Percentiles rank a stretch among this genome's conserved stretches.
Conservation (phyloP, 2,113 vertebrate species). For the Phalacrocorax aristotelis region DNA sequence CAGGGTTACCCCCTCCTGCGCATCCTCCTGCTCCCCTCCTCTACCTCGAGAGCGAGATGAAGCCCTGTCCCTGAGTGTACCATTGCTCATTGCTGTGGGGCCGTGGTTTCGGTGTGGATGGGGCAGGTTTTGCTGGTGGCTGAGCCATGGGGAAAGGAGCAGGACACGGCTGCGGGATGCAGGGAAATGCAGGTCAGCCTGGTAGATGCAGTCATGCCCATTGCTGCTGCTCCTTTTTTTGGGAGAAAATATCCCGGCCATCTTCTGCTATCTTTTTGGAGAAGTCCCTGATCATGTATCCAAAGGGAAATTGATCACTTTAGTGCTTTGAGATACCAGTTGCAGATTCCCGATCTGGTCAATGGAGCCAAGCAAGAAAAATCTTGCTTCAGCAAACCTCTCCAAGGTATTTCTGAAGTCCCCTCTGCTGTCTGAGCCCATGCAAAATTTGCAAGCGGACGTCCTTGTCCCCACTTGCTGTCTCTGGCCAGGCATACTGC, state of each 20-base stretch:
- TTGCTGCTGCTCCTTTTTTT: neutral
- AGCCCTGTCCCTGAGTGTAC: neutral
- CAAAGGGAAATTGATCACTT: neutral
- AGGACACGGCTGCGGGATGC: neutral
- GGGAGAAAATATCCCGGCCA: neutral
- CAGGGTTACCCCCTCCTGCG: conserved; percentile 7
- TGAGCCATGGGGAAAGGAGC: neutral
- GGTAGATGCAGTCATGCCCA: too few relatives aligned
- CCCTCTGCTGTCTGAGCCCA: neutral
- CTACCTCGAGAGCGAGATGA: neutral
- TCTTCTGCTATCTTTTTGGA: neutral
- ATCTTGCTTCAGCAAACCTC: neutral
- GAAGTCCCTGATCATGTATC: neutral
- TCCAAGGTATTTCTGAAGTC: accelerated
- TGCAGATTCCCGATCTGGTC: neutral
- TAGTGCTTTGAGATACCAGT: neutral
- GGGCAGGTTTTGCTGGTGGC: neutral
- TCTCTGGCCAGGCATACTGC: neutral
- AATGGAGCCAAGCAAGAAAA: neutral
- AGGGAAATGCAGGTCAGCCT: neutral
- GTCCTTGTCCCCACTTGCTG: neutral
- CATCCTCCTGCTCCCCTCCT: neutral
- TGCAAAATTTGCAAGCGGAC: neutral
- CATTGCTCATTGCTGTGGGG: neutral
- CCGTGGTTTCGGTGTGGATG: neutral